phyloP scores from a whole-genome alignment of 1,140 invertebrate genomes.

The Arctopsyche grandis region DNA sequence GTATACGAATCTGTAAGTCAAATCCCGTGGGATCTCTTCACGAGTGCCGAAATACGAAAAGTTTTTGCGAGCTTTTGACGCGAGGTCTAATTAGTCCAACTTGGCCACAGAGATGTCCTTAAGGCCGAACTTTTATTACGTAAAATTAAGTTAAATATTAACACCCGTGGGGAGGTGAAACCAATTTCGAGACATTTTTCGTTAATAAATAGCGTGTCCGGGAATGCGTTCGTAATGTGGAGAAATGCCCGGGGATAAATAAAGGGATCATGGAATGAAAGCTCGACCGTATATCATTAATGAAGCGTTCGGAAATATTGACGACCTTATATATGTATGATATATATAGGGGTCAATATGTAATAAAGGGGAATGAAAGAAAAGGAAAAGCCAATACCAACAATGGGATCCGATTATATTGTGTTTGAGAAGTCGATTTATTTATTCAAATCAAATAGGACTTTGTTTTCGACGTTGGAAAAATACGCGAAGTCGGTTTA shows the following conservation, averaged over 20 bases:
- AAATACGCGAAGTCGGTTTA: too few species aligned
- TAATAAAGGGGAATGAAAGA: neutral
- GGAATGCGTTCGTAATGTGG: too few species aligned
- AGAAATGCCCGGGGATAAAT: too few species aligned
- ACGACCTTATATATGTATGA: neutral
- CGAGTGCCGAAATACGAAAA: conserved; percentile 7
- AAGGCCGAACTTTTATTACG: conserved; percentile 1
- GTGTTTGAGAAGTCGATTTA: neutral
- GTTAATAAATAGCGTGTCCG: too few species aligned
- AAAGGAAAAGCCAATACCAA: neutral
- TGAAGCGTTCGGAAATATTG: neutral
- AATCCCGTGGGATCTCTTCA: conserved; percentile 5
- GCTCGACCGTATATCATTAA: neutral
- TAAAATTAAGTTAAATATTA: conserved; percentile 12
- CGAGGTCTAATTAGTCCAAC: conserved; percentile 17
- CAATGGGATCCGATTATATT: neutral
- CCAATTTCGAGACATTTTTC: neutral
- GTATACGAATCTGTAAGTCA: conserved; percentile 13
- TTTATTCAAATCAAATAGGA: too few species aligned
- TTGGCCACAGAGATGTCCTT: neutral
- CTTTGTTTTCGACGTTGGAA: too few species aligned
- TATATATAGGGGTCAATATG: neutral
- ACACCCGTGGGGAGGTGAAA: neutral
- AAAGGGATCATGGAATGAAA: too few species aligned
- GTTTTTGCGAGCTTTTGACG: conserved; percentile 11